Evolutionary conservation across 2,888 invertebrate genomes (phyloP).

Genomic region (Arge pagana): DNA sequence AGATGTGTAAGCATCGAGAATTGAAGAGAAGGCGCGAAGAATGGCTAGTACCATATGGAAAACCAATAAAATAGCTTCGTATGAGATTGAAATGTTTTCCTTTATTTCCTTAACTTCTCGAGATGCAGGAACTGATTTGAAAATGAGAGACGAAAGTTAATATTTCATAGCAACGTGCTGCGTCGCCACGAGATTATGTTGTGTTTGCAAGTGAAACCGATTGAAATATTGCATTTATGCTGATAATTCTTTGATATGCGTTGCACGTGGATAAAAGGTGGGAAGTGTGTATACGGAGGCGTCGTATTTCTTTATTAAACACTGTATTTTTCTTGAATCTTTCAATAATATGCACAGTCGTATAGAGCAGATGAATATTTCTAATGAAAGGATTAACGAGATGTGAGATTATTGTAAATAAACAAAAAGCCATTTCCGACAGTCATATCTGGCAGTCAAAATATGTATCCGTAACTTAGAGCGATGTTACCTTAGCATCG

Average conservation of each 20-base stretch:
- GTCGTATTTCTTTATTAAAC: constrained; percentile 19
- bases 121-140: background rate
- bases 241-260: background rate
- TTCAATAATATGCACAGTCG: constrained; percentile 6
- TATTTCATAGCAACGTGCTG: too few relatives aligned
- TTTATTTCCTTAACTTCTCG: background rate
- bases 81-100: background rate
- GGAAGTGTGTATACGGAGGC: constrained; percentile 18
- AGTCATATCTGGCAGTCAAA: constrained; percentile 50
- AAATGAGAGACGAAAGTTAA: background rate
- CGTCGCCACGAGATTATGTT: too few relatives aligned
- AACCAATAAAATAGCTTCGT: too few relatives aligned
- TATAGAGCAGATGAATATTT: constrained; percentile 6
- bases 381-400: constrained; percentile 35
- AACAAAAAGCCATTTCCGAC: constrained; percentile 50
- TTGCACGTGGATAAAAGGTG: constrained; percentile 8
- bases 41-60: background rate
- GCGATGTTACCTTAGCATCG: constrained; percentile 7
- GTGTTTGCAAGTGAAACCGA: too few relatives aligned
- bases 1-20: background rate
- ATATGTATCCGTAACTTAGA: constrained; percentile 32
- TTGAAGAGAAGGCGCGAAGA: background rate
- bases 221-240: background rate
- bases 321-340: constrained; percentile 2
- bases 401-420: constrained; percentile 44